Base-by-base conservation (phyloP, 2,888 invertebrate species). In the Platerodrilus igneus region DNA sequence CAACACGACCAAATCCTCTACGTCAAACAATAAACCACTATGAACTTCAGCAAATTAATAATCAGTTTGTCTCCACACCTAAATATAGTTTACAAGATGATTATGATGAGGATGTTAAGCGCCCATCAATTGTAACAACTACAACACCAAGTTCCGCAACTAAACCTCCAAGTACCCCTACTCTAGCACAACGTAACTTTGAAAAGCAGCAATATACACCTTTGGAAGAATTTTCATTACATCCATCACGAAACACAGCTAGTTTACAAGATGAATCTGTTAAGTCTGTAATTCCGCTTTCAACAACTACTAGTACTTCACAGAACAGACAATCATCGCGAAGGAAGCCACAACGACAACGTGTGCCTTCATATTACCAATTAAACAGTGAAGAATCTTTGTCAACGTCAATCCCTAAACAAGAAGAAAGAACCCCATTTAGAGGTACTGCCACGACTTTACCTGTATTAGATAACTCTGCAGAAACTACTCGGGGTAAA, bases 141-240 rank as follows among this genome's bases (percentile, higher is more conserved):
- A 15, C 43, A 22, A 39, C 34, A 23, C 9, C 32, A 14, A 27
- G 15, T n/a, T 21, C 8, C 11, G 8, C 15, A n/a, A 27, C 20
- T 8, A 27, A 35, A 14, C 5, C 1, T 11, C 26, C 34, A 5
- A 18, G 18, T 4, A 16, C 40, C 15, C 22, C 30, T 17, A 34
- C 39, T 28, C 31, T 36, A 11, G 40, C 49, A 5, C 36, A 37
- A 35, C 35, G 19, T 23, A 29, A 37, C 17, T 9, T 30, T 8
- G 42, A 53, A 28, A 52, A 52, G 22, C 54, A 56, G 8, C 52
- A 52, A 27, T 66, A 64, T 31, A 62, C 62, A 1, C 56, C 63
- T 21, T 42, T 64, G 10, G 64, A 66, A 50, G 60, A 64, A 30
- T 64, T 62, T 51, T 48, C 55, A 10, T 42, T 53, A 5, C 18